Conservation (phyloP, 2,888 invertebrate genomes). For the Taphrorychus bicolor region DNA sequence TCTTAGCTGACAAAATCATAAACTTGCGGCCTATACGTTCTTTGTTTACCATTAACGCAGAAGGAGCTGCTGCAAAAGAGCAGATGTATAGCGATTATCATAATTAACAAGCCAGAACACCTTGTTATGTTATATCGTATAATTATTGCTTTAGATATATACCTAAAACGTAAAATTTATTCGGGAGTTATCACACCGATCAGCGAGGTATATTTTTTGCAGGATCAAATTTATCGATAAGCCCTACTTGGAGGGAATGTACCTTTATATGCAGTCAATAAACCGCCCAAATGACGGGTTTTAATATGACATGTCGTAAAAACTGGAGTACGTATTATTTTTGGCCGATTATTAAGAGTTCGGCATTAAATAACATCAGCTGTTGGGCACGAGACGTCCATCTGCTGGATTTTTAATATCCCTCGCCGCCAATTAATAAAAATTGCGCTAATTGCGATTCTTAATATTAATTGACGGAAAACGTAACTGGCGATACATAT, state of each 20-base stretch:
- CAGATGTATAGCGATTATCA: slow-evolving; percentile 8
- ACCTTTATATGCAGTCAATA: background rate
- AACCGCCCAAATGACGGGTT: slow-evolving; percentile 15
- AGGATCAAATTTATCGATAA: background rate
- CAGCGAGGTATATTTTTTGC: background rate
- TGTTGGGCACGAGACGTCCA: slow-evolving; percentile 15
- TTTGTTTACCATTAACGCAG: no score
- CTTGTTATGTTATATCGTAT: slow-evolving; percentile 19
- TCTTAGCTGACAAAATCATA: no score
- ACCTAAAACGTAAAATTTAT: slow-evolving; percentile 19
- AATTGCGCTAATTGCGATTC: slow-evolving; percentile 18
- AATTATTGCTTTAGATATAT: slow-evolving; percentile 22
- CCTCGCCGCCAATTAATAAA: slow-evolving; percentile 25
- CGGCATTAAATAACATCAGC: slow-evolving; percentile 11
- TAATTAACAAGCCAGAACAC: slow-evolving; percentile 18
- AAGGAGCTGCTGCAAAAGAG: slow-evolving; percentile 1
- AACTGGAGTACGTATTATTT: background rate
- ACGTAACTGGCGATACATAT: slow-evolving; percentile 42
- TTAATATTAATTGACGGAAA: slow-evolving; percentile 38
- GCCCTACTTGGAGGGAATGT: background rate
- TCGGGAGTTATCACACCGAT: slow-evolving; percentile 10
- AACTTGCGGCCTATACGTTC: no score
- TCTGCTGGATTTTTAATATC: slow-evolving; percentile 24
- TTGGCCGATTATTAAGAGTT: slow-evolving; percentile 1
- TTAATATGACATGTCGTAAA: slow-evolving; percentile 18